Conservation (phyloP, 2,113 vertebrate species). For the Bubo scandiacus region DNA sequence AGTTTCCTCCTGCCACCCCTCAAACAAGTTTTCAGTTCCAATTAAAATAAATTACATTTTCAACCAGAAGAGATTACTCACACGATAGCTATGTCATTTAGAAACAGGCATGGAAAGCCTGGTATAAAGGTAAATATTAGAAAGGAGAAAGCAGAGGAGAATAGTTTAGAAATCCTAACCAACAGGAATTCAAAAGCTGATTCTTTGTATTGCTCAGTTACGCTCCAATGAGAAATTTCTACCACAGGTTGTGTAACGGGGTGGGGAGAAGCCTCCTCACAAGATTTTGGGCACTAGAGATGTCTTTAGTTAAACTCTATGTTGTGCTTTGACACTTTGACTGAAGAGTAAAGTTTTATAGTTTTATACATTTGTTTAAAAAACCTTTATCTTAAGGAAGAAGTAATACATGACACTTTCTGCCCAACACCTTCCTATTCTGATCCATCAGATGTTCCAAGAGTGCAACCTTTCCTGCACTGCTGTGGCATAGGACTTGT, state of each 20-base stretch:
- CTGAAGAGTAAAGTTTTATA: not conserved
- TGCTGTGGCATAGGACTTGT: not conserved
- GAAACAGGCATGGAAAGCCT: not conserved
- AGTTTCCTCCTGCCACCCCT: slow-evolving; percentile 42
- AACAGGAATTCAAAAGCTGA: not conserved
- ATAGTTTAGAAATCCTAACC: not conserved
- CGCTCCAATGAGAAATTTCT: not conserved
- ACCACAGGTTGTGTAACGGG: not conserved
- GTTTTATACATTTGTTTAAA: not conserved
- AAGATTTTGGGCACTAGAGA: not conserved
- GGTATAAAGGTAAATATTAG: not conserved
- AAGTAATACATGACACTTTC: not conserved
- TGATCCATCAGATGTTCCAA: not conserved
- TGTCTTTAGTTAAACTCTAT: not conserved
- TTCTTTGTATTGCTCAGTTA: not conserved
- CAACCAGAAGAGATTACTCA: slow-evolving; percentile 13
- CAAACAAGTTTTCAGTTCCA: slow-evolving; percentile 53
- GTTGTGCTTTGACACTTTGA: not conserved
- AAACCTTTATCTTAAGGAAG: not conserved
- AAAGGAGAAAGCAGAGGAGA: not conserved
- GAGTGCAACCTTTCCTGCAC: not conserved
- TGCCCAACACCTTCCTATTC: not conserved
- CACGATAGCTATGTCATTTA: not conserved
- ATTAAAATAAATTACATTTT: slow-evolving; percentile 61
- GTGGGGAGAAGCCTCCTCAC: not conserved